Base-by-base conservation (phyloP, 2,888 invertebrate species). In the Hymenopus coronatus region DNA sequence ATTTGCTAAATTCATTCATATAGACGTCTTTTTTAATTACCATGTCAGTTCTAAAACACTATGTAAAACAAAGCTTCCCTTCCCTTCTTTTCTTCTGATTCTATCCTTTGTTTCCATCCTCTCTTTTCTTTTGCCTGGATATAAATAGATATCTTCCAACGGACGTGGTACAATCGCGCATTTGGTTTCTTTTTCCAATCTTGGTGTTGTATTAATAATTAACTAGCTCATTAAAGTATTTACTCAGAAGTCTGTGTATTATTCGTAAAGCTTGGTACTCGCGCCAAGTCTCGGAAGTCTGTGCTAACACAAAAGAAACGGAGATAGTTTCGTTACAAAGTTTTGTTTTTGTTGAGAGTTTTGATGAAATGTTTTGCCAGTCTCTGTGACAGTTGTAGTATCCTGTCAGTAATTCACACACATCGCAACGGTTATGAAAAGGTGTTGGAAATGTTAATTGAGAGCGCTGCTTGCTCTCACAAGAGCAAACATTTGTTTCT, bases 401-500 rank as follows among this genome's bases (percentile, higher is more conserved):
- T 70, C 54, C 54, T 70, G 54, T 70, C 54, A 70, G 54, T 70
- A 70, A 70, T 70, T 70, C 54, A 70, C 54, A 70, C 54, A 70
- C 54, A 70, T 70, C 25, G 54, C 54, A 70, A 70, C 54, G 54
- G 54, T 85, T 85, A 81, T 70, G 86, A 25, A 81, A 86, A 86
- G 81, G 86, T 86, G 86, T 86, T 86, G 86, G 81, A 86, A 28
- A 70, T 81, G 86, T 86, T 86, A 86, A 86, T 86, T 86, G 86
- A 86, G 81, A 81, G 81, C 81, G 86, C 81, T 54, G 30, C 86
- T 70, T 70, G 54, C 54, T 70, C 54, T 70, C 54, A 70, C 54
- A 70, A 70, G 28, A 86, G 27, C 81, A 81, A 84, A 30, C 28
- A 81, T 86, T 86, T 86, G 86, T 86, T 81, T 86, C 86, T 81